These are phyloP conservation scores for Pogonophryne albipinna DNA, from an alignment of 2,797 vertebrate genomes.

Conservation along the genomic window DNA sequence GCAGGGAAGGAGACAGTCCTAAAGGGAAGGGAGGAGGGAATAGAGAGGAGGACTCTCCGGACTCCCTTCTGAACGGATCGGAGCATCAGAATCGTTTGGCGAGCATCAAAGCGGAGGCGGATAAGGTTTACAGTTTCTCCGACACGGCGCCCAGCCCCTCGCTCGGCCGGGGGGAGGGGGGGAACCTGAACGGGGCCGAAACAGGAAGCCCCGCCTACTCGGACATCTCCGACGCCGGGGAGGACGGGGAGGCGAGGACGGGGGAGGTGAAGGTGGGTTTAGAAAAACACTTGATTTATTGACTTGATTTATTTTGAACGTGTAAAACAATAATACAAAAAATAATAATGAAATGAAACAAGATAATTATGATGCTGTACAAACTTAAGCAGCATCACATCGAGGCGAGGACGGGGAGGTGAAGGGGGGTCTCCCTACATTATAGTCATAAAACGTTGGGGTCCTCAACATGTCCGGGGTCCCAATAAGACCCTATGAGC, in stretches of 20 bases:
- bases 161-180: slow-evolving; percentile 87
- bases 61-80: slow-evolving; percentile 91
- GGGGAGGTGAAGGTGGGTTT: slow-evolving; percentile 87
- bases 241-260: slow-evolving; percentile 91
- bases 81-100: slow-evolving; percentile 93
- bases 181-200: slow-evolving; percentile 91
- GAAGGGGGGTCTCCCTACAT: no score
- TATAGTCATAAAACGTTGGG: no score
- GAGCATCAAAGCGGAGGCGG: slow-evolving; percentile 96
- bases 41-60: slow-evolving; percentile 89
- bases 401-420: no score
- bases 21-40: slow-evolving; percentile 88
- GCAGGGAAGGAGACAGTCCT: slow-evolving; percentile 91
- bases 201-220: slow-evolving; percentile 97
- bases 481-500: no score
- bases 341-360: no score
- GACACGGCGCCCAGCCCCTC: slow-evolving; percentile 96
- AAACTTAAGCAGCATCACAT: no score
- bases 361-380: no score
- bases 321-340: no score
- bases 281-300: no score
- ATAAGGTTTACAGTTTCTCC: slow-evolving; percentile 97
- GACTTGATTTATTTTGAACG: no score
- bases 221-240: slow-evolving; percentile 95
- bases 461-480: no score